Percentiles rank a stretch among this genome's conserved stretches.
Evolutionary conservation across 2,113 vertebrate species (phyloP).

Genomic region (Mellivora capensis): DNA sequence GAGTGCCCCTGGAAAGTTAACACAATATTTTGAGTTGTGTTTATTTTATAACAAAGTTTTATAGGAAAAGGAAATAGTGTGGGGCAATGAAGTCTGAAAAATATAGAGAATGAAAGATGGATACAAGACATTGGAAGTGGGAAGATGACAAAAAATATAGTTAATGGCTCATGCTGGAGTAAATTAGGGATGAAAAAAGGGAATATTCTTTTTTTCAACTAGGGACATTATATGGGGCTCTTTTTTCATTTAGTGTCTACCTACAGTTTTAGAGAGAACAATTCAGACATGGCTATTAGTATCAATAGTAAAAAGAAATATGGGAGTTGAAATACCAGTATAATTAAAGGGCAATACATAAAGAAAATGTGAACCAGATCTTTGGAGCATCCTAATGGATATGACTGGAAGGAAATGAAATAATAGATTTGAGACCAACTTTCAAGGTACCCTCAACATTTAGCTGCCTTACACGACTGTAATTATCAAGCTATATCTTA

Average conservation of each 20-base stretch:
- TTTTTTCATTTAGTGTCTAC: neutral
- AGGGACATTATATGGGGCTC: neutral
- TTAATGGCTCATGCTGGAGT: neutral
- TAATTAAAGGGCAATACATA: slow-evolving; percentile 59
- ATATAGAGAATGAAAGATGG: neutral
- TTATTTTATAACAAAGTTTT: slow-evolving; percentile 30
- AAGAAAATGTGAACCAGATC: slow-evolving; percentile 52
- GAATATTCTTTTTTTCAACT: neutral
- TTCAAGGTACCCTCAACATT: slow-evolving; percentile 57
- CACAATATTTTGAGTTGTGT: neutral
- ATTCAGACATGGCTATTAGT: slow-evolving; percentile 1
- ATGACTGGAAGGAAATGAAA: slow-evolving; percentile 53
- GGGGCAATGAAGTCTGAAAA: neutral
- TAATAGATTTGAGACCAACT: slow-evolving; percentile 53
- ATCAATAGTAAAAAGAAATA: slow-evolving; percentile 56
- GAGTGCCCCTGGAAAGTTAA: neutral
- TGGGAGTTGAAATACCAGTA: slow-evolving; percentile 19
- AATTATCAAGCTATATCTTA: slow-evolving; percentile 62
- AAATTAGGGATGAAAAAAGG: neutral
- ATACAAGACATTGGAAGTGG: neutral
- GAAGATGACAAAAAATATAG: neutral
- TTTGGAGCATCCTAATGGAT: slow-evolving; percentile 37
- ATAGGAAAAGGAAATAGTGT: neutral
- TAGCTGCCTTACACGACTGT: slow-evolving; percentile 31
- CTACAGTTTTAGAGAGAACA: neutral